Percentiles rank a stretch among this genome's conserved stretches.
Conservation (phyloP, 2,888 invertebrate genomes). For the Papilio gigon region DNA sequence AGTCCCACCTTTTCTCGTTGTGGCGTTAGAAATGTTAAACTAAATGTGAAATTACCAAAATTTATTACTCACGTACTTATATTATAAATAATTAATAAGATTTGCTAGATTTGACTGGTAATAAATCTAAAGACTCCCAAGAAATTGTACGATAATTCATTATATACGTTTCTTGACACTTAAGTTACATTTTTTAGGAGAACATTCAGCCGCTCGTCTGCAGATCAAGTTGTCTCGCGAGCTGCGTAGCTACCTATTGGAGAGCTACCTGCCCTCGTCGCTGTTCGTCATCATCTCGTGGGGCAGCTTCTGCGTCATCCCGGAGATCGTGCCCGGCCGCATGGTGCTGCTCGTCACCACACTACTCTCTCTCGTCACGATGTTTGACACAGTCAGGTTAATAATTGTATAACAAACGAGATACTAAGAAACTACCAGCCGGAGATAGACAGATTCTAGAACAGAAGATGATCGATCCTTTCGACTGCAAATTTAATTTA, state of each 20-base stretch:
- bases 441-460: too few species aligned
- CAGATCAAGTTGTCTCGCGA: constrained; percentile 84
- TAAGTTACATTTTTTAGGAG: constrained; percentile 65
- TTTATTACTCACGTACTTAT: not conserved
- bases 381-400: constrained; percentile 85
- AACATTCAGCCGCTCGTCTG: constrained; percentile 83
- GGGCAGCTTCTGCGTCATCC: constrained; percentile 86
- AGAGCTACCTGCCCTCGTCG: constrained; percentile 85
- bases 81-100: not conserved
- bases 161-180: not conserved
- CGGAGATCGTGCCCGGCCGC: constrained; percentile 85
- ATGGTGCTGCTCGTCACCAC: constrained; percentile 86
- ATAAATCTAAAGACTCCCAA: not conserved
- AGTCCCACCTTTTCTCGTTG: not conserved
- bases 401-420: constrained; percentile 22
- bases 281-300: constrained; percentile 85
- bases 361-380: constrained; percentile 84
- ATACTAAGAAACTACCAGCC: too few species aligned
- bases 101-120: not conserved
- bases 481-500: too few species aligned
- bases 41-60: not conserved
- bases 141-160: not conserved
- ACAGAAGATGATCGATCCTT: too few species aligned
- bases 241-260: constrained; percentile 83
- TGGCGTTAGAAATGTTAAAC: not conserved